Base-by-base conservation (phyloP, 2,888 invertebrate genomes). In the Lysandra coridon region DNA sequence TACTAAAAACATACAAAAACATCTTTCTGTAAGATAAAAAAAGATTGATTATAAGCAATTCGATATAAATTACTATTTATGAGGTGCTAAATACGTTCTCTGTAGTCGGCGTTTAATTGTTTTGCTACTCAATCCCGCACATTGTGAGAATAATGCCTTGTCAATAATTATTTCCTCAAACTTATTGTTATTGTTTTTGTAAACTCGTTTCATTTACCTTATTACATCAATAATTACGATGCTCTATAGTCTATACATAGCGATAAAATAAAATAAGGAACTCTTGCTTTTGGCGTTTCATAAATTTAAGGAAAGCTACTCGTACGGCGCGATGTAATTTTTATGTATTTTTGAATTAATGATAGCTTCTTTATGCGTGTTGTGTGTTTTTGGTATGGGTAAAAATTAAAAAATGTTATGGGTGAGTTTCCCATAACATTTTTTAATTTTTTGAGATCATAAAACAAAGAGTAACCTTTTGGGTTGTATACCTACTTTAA, bases 111-210 rank as follows among this genome's bases (percentile, higher is more conserved):
- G 17, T 17, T 57, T 57, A 57, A 57, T 57, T 57, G 57, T 62
- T 62, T 23, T 7, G 7, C 23, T 23, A 23, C 23, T 17, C 37
- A 37, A 69, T 69, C 69, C 33, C 69, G 37, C 33, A 69, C 69
- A 37, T 33, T 69, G 69, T 69, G 69, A 69, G 33, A 69, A 69
- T 69, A 69, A 69, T 69, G 33, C 69, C 69, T 69, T 69, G 69
- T 69, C 69, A 69, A 69, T 69, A 69, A 69, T 69, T 69, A 17
- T 69, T 69, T 37, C 33, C 69, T 69, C 37, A 37, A 69, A 69
- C 33, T 69, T 69, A 69, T 69, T 69, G 69, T 69, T 69, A 69
- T 37, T 69, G 17, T 69, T 33, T 69, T 69, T 69, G 69, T 69
- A 33, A 37, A 17, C 14, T 69, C 14, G 33, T 69, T 69, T 69